Percentiles rank a stretch among this genome's conserved stretches.
These are phyloP conservation scores for Diadema setosum DNA, from an alignment of 35 echinoderm and acorn worm genomes.

Conservation along the genomic window DNA sequence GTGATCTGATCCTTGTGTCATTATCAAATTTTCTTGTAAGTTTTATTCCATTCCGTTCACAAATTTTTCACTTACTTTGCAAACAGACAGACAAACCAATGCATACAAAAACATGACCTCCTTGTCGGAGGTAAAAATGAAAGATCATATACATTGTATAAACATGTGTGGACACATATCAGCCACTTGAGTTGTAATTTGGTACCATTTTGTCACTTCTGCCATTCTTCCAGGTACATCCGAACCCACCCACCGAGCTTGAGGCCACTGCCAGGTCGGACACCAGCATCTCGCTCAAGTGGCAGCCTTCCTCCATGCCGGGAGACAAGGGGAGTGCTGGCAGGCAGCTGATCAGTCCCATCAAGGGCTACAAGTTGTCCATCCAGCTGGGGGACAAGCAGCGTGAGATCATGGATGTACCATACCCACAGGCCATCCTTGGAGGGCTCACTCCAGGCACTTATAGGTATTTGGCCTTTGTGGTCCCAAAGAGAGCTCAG, in stretches of 20 bases:
- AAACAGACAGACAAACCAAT: too few species aligned
- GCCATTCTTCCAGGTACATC: neutral
- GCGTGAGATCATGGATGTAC: constrained; percentile 59
- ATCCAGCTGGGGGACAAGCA: constrained; percentile 53
- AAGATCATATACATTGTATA: too few species aligned
- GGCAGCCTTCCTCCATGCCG: constrained; percentile 31
- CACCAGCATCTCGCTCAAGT: constrained; percentile 71
- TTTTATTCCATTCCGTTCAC: too few species aligned
- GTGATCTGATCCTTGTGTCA: too few species aligned
- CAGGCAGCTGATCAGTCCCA: neutral
- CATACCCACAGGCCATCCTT: constrained; percentile 58
- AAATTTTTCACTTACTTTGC: too few species aligned
- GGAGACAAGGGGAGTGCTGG: neutral
- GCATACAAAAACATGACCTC: too few species aligned
- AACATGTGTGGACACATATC: too few species aligned
- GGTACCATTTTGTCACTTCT: too few species aligned
- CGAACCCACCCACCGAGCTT: constrained; percentile 34
- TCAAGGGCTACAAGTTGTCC: constrained; percentile 67
- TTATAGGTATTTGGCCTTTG: constrained; percentile 43
- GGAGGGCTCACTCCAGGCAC: constrained; percentile 76
- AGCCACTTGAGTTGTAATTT: too few species aligned
- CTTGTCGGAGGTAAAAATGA: too few species aligned
- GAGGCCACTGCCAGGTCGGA: constrained; percentile 12
- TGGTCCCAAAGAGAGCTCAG: too few species aligned
- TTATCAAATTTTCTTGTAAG: too few species aligned